phyloP scores from a whole-genome alignment of 2,113 vertebrate genomes.

The Semicossyphus pulcher region DNA sequence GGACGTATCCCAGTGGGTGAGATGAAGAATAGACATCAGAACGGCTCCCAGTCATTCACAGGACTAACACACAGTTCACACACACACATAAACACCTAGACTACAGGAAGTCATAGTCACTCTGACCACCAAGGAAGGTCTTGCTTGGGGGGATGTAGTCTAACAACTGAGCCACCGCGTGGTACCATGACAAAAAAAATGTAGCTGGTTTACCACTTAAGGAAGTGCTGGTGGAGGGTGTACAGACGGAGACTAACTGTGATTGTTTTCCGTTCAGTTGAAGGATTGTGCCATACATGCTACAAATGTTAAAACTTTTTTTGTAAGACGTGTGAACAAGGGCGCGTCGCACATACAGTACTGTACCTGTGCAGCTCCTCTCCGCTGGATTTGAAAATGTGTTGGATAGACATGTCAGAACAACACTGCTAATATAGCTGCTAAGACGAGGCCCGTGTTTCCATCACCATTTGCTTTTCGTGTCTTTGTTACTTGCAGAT shows the following conservation, averaged over 20 bases:
- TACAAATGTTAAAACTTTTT: not conserved
- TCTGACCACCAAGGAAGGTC: not conserved
- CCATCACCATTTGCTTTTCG: not conserved
- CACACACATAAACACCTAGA: no score
- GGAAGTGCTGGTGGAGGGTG: no score
- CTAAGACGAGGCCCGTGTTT: not conserved
- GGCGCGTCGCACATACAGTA: not conserved
- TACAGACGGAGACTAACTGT: no score
- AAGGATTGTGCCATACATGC: not conserved
- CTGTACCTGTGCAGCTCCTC: not conserved
- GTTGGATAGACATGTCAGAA: not conserved
- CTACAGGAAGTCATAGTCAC: not conserved
- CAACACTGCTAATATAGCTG: no score
- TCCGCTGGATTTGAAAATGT: not conserved
- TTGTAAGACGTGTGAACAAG: not conserved
- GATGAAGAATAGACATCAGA: not conserved
- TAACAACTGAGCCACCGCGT: not conserved
- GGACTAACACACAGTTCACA: not conserved
- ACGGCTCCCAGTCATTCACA: not conserved
- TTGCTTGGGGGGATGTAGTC: not conserved
- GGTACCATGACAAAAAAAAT: not conserved
- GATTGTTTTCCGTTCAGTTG: no score
- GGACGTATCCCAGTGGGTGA: conserved; percentile 20
- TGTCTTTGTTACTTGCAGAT: not conserved
- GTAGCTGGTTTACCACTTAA: no score